phyloP scores from a whole-genome alignment of 2,113 vertebrate species.

The Tragulus kanchil region DNA sequence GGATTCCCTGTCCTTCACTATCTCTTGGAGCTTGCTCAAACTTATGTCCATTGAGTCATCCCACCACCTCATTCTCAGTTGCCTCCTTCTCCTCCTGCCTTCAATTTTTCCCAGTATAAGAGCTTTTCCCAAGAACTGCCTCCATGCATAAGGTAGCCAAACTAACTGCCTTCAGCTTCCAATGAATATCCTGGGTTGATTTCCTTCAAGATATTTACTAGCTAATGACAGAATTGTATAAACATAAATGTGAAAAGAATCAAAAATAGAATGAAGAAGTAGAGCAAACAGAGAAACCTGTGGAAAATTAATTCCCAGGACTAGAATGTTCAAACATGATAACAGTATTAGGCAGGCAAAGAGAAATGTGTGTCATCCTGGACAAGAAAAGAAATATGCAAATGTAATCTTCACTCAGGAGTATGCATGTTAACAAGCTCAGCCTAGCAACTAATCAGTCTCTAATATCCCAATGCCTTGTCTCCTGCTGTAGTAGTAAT shows the following conservation, averaged over 20 bases:
- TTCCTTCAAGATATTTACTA: slow-evolving; percentile 58
- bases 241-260: slow-evolving; percentile 54
- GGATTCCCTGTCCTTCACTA: no score
- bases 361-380: slow-evolving; percentile 77
- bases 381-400: slow-evolving; percentile 80
- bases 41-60: no score
- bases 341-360: slow-evolving; percentile 77
- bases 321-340: slow-evolving; percentile 76
- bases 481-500: slow-evolving; percentile 65
- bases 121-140: no score
- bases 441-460: slow-evolving; percentile 74
- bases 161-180: no score
- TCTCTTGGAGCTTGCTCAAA: no score
- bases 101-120: not conserved
- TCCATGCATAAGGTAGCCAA: no score
- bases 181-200: no score
- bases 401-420: slow-evolving; percentile 81
- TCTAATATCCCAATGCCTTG: slow-evolving; percentile 41
- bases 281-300: slow-evolving; percentile 67
- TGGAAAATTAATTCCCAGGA: slow-evolving; percentile 79
- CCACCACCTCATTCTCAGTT: no score
- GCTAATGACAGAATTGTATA: slow-evolving; percentile 65
- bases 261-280: slow-evolving; percentile 62
- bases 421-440: slow-evolving; percentile 79
- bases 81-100: no score